A percentile compares a stretch with the other conserved stretches of the same genome.
Conservation (phyloP, 2,888 invertebrate genomes). For the Megastigmus dorsalis region DNA sequence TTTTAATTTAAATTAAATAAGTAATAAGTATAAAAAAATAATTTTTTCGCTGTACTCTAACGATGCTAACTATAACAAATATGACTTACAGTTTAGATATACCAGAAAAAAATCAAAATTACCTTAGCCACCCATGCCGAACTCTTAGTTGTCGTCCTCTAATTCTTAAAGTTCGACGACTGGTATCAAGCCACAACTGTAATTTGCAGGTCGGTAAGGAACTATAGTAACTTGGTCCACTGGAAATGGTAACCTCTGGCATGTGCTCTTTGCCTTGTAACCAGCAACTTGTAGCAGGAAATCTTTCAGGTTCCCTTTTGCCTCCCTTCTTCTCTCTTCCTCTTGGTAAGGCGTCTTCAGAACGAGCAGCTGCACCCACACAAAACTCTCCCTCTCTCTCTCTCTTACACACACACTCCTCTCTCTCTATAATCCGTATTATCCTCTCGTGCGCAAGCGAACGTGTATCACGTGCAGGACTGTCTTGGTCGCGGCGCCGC, state of each 20-base stretch:
- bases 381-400: slow-evolving; percentile 4
- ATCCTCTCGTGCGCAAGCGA: too few species aligned
- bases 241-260: slow-evolving; percentile 31
- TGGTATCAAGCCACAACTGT: slow-evolving; percentile 2
- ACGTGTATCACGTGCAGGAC: slow-evolving; percentile 17
- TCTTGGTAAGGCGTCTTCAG: slow-evolving; percentile 5
- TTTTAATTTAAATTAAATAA: too few species aligned
- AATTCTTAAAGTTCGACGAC: not conserved
- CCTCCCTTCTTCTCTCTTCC: not conserved
- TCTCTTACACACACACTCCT: not conserved
- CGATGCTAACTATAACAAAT: too few species aligned
- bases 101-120: slow-evolving; percentile 33
- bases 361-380: slow-evolving; percentile 43
- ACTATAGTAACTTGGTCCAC: not conserved
- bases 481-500: not conserved
- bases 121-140: slow-evolving; percentile 48
- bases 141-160: not conserved
- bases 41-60: too few species aligned
- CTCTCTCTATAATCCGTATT: not conserved
- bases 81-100: too few species aligned
- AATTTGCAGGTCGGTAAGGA: not conserved
- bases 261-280: slow-evolving; percentile 20
- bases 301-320: not conserved
- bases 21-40: too few species aligned
- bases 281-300: slow-evolving; percentile 15